phyloP scores from a whole-genome alignment of 2,797 vertebrate species.

The Numenius phaeopus region DNA sequence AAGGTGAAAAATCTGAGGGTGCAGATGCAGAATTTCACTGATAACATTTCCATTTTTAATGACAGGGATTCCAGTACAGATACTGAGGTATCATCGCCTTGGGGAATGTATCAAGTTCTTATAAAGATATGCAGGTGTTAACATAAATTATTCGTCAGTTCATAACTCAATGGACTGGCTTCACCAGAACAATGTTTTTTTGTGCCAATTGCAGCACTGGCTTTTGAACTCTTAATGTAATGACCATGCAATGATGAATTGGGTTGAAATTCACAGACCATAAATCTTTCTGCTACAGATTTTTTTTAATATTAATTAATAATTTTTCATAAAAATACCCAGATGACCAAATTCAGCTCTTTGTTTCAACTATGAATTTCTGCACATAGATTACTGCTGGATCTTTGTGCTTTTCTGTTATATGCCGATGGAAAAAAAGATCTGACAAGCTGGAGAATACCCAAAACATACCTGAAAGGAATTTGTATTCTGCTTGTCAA shows the following conservation, averaged over 20 bases:
- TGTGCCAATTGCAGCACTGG: neutral
- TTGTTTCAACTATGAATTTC: neutral
- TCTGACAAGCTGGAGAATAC: slow-evolving; percentile 8
- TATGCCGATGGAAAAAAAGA: neutral
- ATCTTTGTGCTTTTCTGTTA: neutral
- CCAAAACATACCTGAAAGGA: slow-evolving; percentile 18
- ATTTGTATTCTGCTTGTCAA: slow-evolving; percentile 11
- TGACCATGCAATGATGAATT: neutral
- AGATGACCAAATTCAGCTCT: neutral
- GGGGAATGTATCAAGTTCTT: neutral
- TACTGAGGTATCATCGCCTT: neutral
- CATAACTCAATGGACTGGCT: neutral
- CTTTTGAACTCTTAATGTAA: neutral
- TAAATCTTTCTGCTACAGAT: neutral
- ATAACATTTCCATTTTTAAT: neutral
- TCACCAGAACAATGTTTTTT: neutral
- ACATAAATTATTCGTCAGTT: neutral
- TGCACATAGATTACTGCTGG: neutral
- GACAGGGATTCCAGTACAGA: neutral
- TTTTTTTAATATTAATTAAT: neutral
- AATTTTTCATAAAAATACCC: neutral
- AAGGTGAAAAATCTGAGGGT: neutral
- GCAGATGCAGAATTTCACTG: neutral
- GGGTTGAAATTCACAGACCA: neutral
- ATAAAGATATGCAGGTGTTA: neutral